A percentile compares a stretch with the other conserved stretches of the same genome.
Conservation (phyloP, 1,140 invertebrate species). For the Lineus longissimus region DNA sequence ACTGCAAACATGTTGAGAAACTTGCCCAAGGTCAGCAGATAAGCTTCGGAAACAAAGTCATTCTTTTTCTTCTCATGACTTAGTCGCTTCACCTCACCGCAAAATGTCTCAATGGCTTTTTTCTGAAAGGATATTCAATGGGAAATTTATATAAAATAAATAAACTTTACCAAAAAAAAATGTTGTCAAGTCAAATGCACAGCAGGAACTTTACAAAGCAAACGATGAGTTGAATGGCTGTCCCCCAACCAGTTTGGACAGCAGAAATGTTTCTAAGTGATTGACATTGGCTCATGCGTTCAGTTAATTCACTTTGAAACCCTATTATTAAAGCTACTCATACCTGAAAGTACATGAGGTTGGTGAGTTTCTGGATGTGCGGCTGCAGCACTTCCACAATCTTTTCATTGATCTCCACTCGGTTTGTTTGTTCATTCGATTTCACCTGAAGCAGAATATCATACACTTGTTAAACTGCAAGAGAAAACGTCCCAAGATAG, state of each 20-base stretch:
- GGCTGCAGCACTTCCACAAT: constrained; percentile 95
- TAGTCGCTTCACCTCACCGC: constrained; percentile 87
- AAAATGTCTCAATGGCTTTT: constrained; percentile 94
- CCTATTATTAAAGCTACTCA: too few relatives aligned
- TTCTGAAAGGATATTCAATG: constrained; percentile 63
- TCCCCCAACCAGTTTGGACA: not conserved
- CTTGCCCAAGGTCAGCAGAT: constrained; percentile 93
- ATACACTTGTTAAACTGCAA: too few relatives aligned
- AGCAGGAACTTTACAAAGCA: not conserved
- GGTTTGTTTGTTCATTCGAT: constrained; percentile 96
- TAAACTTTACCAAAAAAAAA: too few relatives aligned
- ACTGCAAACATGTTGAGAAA: constrained; percentile 99
- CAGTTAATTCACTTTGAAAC: not conserved
- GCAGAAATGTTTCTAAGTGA: not conserved
- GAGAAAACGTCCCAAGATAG: too few relatives aligned
- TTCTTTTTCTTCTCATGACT: constrained; percentile 96
- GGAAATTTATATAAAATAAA: not conserved
- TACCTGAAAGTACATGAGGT: constrained; percentile 99
- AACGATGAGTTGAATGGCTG: not conserved
- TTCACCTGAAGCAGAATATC: constrained; percentile 72
- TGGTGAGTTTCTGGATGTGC: constrained; percentile 93
- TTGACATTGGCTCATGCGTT: not conserved
- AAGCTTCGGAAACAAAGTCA: constrained; percentile 99
- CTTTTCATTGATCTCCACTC: constrained; percentile 97
- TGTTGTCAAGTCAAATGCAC: not conserved